A percentile compares a stretch with the other conserved stretches of the same genome.
phyloP scores from a whole-genome alignment of 2,888 invertebrate genomes.

The Anticlea derivata region DNA sequence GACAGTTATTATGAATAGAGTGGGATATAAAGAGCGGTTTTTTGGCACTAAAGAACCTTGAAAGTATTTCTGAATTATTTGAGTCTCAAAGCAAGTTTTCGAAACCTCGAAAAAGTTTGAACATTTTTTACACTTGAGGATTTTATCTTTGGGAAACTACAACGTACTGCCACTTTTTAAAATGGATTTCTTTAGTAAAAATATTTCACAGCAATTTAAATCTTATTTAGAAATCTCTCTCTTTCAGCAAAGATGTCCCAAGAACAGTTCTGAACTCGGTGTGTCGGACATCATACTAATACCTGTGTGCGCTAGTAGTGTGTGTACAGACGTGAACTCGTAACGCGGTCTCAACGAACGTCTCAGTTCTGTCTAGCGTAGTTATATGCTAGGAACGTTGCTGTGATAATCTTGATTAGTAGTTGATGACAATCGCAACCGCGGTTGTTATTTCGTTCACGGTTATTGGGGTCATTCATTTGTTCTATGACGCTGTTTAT shows the following conservation, averaged over 20 bases:
- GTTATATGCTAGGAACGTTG: background rate
- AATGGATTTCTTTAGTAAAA: too few species aligned
- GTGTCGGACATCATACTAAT: background rate
- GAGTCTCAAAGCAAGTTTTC: too few species aligned
- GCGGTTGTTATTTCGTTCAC: conserved; percentile 31
- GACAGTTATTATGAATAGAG: too few species aligned
- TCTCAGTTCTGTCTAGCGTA: conserved; percentile 18
- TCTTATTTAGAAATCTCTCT: too few species aligned
- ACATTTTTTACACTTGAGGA: too few species aligned
- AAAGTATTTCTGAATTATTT: too few species aligned
- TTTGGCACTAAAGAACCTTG: too few species aligned
- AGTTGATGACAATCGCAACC: conserved; percentile 32
- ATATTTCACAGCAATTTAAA: too few species aligned
- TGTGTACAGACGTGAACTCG: conserved; percentile 3
- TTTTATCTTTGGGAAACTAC: too few species aligned
- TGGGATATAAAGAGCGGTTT: too few species aligned
- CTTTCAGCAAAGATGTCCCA: background rate
- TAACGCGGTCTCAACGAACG: conserved; percentile 5
- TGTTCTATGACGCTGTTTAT: conserved; percentile 1
- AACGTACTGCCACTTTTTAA: too few species aligned
- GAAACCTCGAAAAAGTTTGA: too few species aligned
- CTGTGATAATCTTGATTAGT: conserved; percentile 28
- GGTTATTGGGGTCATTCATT: conserved; percentile 7
- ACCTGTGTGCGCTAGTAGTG: background rate
- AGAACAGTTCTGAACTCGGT: background rate